Conservation (phyloP, 2,797 vertebrate genomes). For the Hoplostethus mediterraneus region DNA sequence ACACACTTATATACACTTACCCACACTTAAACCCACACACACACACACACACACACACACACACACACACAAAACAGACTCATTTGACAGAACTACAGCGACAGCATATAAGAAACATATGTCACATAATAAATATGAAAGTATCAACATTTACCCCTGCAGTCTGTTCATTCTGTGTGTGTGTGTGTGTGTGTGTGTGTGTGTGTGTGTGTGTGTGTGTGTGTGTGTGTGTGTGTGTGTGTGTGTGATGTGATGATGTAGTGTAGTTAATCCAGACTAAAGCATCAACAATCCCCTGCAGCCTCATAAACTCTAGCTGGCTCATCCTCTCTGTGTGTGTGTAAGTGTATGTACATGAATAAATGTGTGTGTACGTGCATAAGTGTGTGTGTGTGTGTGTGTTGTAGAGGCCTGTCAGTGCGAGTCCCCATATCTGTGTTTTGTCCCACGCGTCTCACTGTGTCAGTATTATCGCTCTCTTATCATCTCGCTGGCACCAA, state of each 20-base stretch:
- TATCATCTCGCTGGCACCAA: constrained; percentile 51
- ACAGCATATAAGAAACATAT: constrained; percentile 13
- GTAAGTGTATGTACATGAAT: background rate
- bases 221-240: background rate
- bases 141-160: constrained; percentile 28
- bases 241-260: constrained; percentile 1
- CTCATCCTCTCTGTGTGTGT: constrained; percentile 2
- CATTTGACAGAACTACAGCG: background rate
- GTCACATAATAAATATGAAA: constrained; percentile 36
- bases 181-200: background rate
- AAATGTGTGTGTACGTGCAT: background rate
- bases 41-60: constrained; percentile 18
- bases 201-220: constrained; percentile 3
- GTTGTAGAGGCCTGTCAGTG: constrained; percentile 21
- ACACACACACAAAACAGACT: constrained; percentile 8
- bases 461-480: constrained; percentile 39
- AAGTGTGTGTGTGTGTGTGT: constrained; percentile 22
- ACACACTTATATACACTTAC: too few species aligned
- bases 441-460: constrained; percentile 35
- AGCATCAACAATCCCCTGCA: constrained; percentile 9
- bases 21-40: constrained; percentile 15
- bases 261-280: constrained; percentile 29
- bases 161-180: background rate
- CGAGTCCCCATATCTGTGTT: constrained; percentile 39
- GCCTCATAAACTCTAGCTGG: constrained; percentile 2